Percentiles rank a stretch among this genome's conserved stretches.
Conservation (phyloP, 2,888 invertebrate genomes). For the Cyclophora albipunctata region DNA sequence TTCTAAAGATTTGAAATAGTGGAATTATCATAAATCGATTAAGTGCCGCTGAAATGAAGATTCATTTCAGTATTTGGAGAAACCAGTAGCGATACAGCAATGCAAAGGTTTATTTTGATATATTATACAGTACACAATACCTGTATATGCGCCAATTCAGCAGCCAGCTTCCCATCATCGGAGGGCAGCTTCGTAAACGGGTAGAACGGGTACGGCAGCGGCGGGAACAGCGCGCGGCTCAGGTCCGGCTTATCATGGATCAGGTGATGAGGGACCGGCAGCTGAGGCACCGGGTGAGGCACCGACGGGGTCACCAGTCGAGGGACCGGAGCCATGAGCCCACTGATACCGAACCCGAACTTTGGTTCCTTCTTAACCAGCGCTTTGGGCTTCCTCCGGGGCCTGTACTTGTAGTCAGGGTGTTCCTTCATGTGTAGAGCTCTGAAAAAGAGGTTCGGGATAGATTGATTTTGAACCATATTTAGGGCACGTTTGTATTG, state of each 20-base stretch:
- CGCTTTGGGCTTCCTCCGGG: conserved; percentile 90
- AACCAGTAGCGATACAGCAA: too few relatives aligned
- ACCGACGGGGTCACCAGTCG: conserved; percentile 60
- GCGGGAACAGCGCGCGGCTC: conserved; percentile 80
- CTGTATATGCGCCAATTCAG: conserved; percentile 81
- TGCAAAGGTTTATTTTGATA: too few relatives aligned
- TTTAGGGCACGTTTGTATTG: too few relatives aligned
- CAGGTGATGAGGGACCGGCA: conserved; percentile 68
- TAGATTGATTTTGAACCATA: neutral
- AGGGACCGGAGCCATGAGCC: conserved; percentile 77
- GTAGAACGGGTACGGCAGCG: conserved; percentile 82
- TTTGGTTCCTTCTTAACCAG: conserved; percentile 87
- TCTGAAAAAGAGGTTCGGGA: neutral
- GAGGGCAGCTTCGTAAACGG: conserved; percentile 77
- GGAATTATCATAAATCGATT: too few relatives aligned
- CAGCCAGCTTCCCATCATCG: conserved; percentile 77
- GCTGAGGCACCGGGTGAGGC: conserved; percentile 60
- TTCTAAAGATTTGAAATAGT: too few relatives aligned
- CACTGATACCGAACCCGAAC: conserved; percentile 81
- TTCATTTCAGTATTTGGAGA: too few relatives aligned
- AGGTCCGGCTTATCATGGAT: conserved; percentile 78
- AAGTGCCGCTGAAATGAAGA: too few relatives aligned
- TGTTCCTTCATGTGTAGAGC: conserved; percentile 92
- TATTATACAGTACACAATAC: conserved; percentile 20
- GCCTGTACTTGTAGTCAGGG: conserved; percentile 94